A percentile compares a stretch with the other conserved stretches of the same genome.
phyloP scores from a whole-genome alignment of 2,888 invertebrate genomes.

The Diplazon laetatorius region DNA sequence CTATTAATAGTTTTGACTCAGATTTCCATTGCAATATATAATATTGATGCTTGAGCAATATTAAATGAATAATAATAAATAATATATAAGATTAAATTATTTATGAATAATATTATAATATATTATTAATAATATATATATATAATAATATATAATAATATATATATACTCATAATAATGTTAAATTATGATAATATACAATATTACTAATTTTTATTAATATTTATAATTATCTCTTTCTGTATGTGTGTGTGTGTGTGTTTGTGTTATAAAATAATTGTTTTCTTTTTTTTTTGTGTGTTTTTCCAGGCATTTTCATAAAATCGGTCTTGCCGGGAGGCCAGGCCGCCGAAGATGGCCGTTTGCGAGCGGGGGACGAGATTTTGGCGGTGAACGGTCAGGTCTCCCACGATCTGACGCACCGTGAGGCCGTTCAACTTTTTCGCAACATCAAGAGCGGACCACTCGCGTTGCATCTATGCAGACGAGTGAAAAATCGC shows the following conservation, averaged over 20 bases:
- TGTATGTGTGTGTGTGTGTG: not conserved
- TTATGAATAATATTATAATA: too few relatives aligned
- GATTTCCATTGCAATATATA: too few relatives aligned
- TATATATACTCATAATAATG: too few relatives aligned
- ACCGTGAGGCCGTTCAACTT: slow-evolving; percentile 90
- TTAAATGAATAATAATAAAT: too few relatives aligned
- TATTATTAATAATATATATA: too few relatives aligned
- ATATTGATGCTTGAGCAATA: too few relatives aligned
- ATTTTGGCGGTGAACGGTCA: slow-evolving; percentile 92
- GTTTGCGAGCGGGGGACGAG: slow-evolving; percentile 92
- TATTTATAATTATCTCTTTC: not conserved
- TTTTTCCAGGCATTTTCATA: slow-evolving; percentile 87
- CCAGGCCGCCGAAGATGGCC: slow-evolving; percentile 92
- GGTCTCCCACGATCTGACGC: slow-evolving; percentile 90
- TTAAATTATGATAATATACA: too few relatives aligned
- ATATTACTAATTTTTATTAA: too few relatives aligned
- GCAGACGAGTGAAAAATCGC: slow-evolving; percentile 84
- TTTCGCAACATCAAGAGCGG: slow-evolving; percentile 92
- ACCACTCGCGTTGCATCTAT: slow-evolving; percentile 89
- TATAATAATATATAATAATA: too few relatives aligned
- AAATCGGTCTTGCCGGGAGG: slow-evolving; percentile 93
- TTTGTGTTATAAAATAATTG: not conserved
- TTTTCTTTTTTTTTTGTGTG: too few relatives aligned
- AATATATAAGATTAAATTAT: too few relatives aligned
- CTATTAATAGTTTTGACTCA: too few relatives aligned